These are phyloP conservation scores for Bradysia coprophila DNA, from an alignment of 1,140 invertebrate genomes.

Conservation along the genomic window DNA sequence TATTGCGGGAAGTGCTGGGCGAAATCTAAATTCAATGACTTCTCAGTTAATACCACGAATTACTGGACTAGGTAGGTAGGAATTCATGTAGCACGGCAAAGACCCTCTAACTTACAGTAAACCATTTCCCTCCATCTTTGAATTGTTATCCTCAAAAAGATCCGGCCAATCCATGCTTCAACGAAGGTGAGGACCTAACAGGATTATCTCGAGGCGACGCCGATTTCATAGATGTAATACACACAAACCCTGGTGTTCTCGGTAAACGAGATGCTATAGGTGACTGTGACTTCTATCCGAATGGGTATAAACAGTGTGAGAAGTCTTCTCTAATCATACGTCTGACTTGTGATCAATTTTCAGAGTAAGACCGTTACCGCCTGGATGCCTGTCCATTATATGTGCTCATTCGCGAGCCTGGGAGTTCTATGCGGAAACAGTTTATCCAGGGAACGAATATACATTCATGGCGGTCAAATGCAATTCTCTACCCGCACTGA, in stretches of 20 bases:
- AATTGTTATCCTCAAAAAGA: not conserved
- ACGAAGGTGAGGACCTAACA: not conserved
- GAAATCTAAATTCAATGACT: not conserved
- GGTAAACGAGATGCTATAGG: not conserved
- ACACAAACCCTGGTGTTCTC: not conserved
- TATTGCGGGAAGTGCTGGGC: slow-evolving; percentile 1
- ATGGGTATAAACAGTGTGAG: not conserved
- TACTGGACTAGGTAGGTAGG: not conserved
- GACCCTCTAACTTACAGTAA: not conserved
- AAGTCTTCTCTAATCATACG: not conserved
- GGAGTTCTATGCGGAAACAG: not conserved
- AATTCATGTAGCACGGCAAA: not conserved
- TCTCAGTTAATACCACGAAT: not conserved
- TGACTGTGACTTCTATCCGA: slow-evolving; percentile 1
- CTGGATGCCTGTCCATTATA: not conserved
- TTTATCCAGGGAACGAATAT: slow-evolving; percentile 1
- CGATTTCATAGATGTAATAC: not conserved
- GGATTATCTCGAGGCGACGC: not conserved
- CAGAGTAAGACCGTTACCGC: not conserved
- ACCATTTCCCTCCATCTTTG: not conserved
- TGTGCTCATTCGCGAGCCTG: not conserved
- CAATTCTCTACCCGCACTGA: not conserved
- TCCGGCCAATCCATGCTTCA: slow-evolving; percentile 1
- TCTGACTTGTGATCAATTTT: not conserved
- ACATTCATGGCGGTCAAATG: slow-evolving; percentile 1